Percentiles rank a stretch among this genome's conserved stretches.
These are phyloP conservation scores for Drosophila robusta DNA, from an alignment of 2,888 invertebrate species.

Conservation along the genomic window DNA sequence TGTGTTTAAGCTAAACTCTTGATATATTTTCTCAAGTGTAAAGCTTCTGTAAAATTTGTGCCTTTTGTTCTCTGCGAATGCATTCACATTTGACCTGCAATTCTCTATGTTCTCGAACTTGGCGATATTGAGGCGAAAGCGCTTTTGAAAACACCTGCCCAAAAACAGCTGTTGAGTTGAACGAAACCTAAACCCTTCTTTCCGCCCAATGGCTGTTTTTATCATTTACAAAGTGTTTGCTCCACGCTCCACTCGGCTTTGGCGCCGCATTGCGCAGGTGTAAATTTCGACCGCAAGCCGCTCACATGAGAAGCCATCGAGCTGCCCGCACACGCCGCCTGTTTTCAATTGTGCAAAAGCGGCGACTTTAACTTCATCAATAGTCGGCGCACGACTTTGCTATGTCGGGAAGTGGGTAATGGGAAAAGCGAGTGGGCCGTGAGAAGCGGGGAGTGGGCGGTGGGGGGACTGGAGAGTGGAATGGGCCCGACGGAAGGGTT, in stretches of 20 bases:
- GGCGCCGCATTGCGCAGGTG: constrained; percentile 49
- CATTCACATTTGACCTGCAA: neutral
- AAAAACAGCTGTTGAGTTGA: constrained; percentile 7
- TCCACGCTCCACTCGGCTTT: neutral
- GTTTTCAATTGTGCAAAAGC: constrained; percentile 52
- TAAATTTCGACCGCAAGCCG: constrained; percentile 55
- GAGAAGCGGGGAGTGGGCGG: neutral
- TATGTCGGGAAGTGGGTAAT: constrained; percentile 7
- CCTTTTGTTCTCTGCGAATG: too few species aligned
- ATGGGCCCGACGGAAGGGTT: constrained; percentile 20
- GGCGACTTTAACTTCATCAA: constrained; percentile 57
- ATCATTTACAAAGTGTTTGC: constrained; percentile 27
- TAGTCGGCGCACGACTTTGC: constrained; percentile 54
- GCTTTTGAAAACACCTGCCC: constrained; percentile 2
- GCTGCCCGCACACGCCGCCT: constrained; percentile 61
- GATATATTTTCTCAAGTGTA: too few species aligned
- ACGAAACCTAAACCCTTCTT: neutral
- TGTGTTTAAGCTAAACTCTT: too few species aligned
- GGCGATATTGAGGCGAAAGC: constrained; percentile 6
- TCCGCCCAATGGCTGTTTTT: constrained; percentile 13
- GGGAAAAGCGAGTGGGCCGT: neutral
- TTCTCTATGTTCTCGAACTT: neutral
- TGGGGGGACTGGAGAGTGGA: neutral
- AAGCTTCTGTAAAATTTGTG: too few species aligned
- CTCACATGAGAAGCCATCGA: constrained; percentile 42